Conservation (phyloP, 2,113 vertebrate species). For the Gracilinanus agilis region DNA sequence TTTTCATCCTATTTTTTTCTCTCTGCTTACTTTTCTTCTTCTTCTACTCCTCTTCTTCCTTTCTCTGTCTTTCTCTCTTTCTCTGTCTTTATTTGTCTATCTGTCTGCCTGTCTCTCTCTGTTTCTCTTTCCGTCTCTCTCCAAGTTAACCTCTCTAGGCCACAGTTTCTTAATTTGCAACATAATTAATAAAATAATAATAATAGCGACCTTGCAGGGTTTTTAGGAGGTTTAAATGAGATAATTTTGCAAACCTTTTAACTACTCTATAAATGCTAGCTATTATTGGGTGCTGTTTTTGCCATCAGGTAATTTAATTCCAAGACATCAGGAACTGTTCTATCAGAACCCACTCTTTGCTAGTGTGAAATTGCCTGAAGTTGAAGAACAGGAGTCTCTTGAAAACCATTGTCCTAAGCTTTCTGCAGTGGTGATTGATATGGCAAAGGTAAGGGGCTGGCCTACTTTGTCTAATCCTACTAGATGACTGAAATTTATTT, state of each 20-base stretch:
- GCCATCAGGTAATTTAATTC: slow-evolving; percentile 89
- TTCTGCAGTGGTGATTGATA: slow-evolving; percentile 79
- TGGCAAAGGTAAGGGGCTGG: slow-evolving; percentile 87
- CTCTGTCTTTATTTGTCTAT: no score
- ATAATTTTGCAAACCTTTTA: not conserved
- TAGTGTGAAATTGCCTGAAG: slow-evolving; percentile 89
- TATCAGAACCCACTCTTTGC: slow-evolving; percentile 92
- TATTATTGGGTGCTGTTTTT: slow-evolving; percentile 24
- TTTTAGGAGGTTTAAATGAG: not conserved
- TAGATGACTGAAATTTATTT: not conserved
- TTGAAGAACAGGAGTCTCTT: slow-evolving; percentile 83
- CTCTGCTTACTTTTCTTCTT: no score
- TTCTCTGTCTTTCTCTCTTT: no score
- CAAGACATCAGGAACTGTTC: slow-evolving; percentile 92
- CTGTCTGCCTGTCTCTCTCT: not conserved
- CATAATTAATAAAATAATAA: not conserved
- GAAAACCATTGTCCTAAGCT: slow-evolving; percentile 87
- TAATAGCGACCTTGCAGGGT: not conserved
- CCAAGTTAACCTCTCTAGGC: not conserved
- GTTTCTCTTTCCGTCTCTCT: no score
- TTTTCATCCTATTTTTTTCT: no score
- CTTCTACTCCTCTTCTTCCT: no score
- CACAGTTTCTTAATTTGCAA: not conserved
- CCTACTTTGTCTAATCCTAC: not conserved
- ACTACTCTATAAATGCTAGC: not conserved